phyloP scores from a whole-genome alignment of 2,888 invertebrate species.

The Gortyna flavago region DNA sequence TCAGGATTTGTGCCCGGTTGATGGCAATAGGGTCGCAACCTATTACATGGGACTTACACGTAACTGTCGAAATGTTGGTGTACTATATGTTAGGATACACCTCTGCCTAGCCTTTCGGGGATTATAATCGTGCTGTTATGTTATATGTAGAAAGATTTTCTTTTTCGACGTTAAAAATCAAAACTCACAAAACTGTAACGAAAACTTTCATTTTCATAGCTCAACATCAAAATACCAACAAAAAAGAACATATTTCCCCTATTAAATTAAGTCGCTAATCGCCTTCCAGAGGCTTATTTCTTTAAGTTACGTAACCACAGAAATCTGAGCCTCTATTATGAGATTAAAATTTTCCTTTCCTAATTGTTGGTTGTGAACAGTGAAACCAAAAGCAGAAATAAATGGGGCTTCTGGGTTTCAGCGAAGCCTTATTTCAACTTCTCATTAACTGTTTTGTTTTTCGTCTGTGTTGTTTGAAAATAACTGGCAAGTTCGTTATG shows the following conservation, averaged over 20 bases:
- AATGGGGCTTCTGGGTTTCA: constrained; percentile 41
- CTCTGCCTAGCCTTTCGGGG: not conserved
- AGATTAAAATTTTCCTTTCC: constrained; percentile 52
- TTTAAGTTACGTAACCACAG: constrained; percentile 44
- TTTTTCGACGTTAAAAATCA: not conserved
- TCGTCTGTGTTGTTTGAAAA: constrained; percentile 17
- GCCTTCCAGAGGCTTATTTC: constrained; percentile 40
- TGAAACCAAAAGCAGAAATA: constrained; percentile 33
- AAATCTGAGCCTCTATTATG: constrained; percentile 59
- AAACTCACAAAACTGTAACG: not conserved
- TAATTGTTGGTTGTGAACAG: constrained; percentile 38
- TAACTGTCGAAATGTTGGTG: not conserved
- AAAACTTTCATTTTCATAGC: not conserved
- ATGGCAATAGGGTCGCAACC: not conserved
- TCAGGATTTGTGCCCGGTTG: not conserved
- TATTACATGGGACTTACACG: not conserved
- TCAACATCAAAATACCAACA: not conserved
- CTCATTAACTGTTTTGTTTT: constrained; percentile 15
- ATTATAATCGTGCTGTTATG: not conserved
- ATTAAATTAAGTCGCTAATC: constrained; percentile 57
- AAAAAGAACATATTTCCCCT: not conserved
- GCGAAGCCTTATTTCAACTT: constrained; percentile 45
- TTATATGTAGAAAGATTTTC: not conserved
- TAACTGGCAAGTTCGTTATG: not conserved
- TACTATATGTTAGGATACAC: no score